phyloP scores from a whole-genome alignment of 2,113 vertebrate species.

The Python bivittatus region DNA sequence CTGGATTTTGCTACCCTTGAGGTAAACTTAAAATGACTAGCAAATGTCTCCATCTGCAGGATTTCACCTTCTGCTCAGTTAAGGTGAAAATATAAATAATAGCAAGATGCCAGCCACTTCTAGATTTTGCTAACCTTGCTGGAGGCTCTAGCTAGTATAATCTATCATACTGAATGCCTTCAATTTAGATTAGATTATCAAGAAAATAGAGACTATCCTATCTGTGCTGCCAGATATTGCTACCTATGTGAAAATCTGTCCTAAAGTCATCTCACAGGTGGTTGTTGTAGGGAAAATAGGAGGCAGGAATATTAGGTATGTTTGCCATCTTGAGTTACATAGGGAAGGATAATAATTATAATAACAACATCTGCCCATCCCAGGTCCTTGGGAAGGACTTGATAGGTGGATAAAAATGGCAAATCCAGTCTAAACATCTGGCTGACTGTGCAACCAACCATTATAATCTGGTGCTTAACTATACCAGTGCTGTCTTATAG shows the following conservation, averaged over 20 bases:
- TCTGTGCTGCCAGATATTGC: neutral
- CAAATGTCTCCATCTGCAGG: neutral
- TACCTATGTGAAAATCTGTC: neutral
- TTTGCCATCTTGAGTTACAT: too few relatives aligned
- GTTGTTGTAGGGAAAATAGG: too few relatives aligned
- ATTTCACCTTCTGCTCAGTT: neutral
- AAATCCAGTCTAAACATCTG: too few relatives aligned
- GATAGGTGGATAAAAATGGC: too few relatives aligned
- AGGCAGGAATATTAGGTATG: too few relatives aligned
- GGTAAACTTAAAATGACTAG: neutral
- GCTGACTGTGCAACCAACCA: too few relatives aligned
- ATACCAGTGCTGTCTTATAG: neutral
- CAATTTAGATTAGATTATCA: neutral
- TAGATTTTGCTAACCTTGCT: neutral
- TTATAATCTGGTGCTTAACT: neutral
- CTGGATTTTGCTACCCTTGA: neutral
- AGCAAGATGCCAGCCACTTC: neutral
- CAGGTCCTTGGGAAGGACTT: too few relatives aligned
- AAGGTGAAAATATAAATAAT: neutral
- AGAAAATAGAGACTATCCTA: neutral
- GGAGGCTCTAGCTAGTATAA: neutral
- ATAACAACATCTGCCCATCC: too few relatives aligned
- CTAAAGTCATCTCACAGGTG: too few relatives aligned
- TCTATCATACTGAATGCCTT: neutral
- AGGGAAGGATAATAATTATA: too few relatives aligned